Conservation (phyloP, 2,797 vertebrate genomes). For the Antrozous pallidus region DNA sequence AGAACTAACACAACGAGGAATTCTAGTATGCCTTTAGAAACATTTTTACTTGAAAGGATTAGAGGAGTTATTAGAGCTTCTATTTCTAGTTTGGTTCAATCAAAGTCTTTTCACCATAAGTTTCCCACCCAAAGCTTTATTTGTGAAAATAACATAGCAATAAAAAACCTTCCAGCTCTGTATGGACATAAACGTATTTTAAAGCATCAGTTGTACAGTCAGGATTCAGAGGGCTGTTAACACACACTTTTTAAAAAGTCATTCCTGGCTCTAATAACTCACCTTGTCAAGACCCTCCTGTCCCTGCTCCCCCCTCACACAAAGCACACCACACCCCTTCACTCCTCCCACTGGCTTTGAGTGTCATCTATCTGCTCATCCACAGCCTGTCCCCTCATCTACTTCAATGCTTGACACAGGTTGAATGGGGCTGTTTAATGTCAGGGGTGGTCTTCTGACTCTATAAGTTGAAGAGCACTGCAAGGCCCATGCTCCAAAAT, state of each 20-base stretch:
- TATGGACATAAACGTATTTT: not conserved
- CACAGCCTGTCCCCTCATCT: not conserved
- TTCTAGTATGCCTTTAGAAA: not conserved
- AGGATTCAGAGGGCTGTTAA: not conserved
- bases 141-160: not conserved
- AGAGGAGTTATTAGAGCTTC: not conserved
- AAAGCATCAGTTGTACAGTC: not conserved
- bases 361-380: not conserved
- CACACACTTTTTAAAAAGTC: not conserved
- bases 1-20: not conserved
- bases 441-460: not conserved
- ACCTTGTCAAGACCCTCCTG: not conserved
- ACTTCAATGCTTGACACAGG: not conserved
- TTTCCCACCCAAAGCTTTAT: not conserved
- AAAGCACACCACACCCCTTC: not conserved
- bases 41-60: not conserved
- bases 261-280: not conserved
- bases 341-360: accelerated
- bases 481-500: not conserved
- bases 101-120: not conserved
- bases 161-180: not conserved
- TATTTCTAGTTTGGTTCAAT: not conserved
- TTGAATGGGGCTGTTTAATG: not conserved
- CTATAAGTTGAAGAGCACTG: not conserved
- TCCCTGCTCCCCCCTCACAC: accelerated